These are phyloP conservation scores for Yponomeuta plumbellus DNA, from an alignment of 2,888 invertebrate genomes.

Conservation along the genomic window DNA sequence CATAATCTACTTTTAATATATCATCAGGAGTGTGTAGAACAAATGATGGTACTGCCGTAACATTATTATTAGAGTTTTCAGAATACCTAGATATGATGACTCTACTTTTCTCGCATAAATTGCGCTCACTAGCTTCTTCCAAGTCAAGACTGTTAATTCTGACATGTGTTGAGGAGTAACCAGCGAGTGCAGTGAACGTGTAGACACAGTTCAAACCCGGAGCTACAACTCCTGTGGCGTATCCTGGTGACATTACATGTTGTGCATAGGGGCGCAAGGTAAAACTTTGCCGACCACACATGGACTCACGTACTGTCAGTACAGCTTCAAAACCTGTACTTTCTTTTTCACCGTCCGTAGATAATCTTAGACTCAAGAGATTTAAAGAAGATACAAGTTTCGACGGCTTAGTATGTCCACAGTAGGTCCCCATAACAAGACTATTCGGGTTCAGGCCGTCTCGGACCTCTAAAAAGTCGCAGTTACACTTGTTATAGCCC, in stretches of 20 bases:
- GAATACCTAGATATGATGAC: constrained; percentile 40
- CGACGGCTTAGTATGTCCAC: constrained; percentile 79
- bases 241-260: constrained; percentile 50
- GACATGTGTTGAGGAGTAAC: constrained; percentile 33
- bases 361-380: constrained; percentile 79
- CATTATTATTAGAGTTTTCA: constrained; percentile 29
- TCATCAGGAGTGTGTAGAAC: constrained; percentile 35
- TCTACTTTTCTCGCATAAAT: constrained; percentile 50
- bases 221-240: constrained; percentile 41
- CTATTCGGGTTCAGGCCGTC: constrained; percentile 83
- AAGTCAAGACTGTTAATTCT: constrained; percentile 46
- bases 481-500: constrained; percentile 74
- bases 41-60: constrained; percentile 46
- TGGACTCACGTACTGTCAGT: constrained; percentile 64
- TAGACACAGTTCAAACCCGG: constrained; percentile 55
- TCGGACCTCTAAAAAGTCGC: constrained; percentile 83
- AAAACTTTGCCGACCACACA: constrained; percentile 46
- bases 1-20: constrained; percentile 37
- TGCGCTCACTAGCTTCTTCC: constrained; percentile 32
- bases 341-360: constrained; percentile 76
- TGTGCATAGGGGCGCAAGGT: constrained; percentile 31
- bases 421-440: constrained; percentile 80
- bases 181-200: constrained; percentile 31
- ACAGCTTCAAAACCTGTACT: constrained; percentile 80
- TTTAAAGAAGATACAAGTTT: constrained; percentile 77